Evolutionary conservation across 2,888 invertebrate species (phyloP).

Genomic region (Thecocarcelia acutangulata): DNA sequence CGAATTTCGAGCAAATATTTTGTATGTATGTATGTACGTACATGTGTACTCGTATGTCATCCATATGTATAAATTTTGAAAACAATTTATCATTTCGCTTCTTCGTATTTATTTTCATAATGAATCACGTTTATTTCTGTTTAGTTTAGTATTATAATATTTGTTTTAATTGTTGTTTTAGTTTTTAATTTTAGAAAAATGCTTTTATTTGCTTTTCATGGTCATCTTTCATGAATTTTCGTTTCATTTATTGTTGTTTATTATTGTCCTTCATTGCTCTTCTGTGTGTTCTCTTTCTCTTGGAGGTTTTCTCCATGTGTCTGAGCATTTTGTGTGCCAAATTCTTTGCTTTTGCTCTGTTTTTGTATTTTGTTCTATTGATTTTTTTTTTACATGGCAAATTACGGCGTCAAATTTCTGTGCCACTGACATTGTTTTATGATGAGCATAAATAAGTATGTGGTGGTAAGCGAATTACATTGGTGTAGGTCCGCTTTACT

Average conservation of each 20-base stretch:
- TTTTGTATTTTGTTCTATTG: slow-evolving; percentile 41
- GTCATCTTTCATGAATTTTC: slow-evolving; percentile 47
- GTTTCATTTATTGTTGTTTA: slow-evolving; percentile 33
- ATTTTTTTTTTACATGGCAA: slow-evolving; percentile 51
- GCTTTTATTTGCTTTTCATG: slow-evolving; percentile 38
- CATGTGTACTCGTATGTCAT: neutral
- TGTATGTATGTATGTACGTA: slow-evolving; percentile 18
- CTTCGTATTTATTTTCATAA: slow-evolving; percentile 2
- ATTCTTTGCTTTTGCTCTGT: slow-evolving; percentile 16
- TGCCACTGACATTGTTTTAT: slow-evolving; percentile 66
- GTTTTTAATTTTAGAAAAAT: slow-evolving; percentile 14
- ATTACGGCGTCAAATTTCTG: slow-evolving; percentile 61
- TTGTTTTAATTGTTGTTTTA: slow-evolving; percentile 15
- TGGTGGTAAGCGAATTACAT: neutral
- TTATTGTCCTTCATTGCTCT: slow-evolving; percentile 48
- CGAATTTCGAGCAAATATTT: slow-evolving; percentile 3
- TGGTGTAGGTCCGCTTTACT: slow-evolving; percentile 33
- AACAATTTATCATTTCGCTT: neutral
- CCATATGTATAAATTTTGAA: neutral
- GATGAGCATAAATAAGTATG: neutral
- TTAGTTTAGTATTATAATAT: slow-evolving; percentile 11
- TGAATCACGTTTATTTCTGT: slow-evolving; percentile 53
- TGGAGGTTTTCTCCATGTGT: slow-evolving; percentile 32
- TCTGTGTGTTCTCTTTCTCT: slow-evolving; percentile 39
- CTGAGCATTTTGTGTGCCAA: slow-evolving; percentile 46